phyloP scores from a whole-genome alignment of 1,140 invertebrate genomes.

The Cotesia typhae region DNA sequence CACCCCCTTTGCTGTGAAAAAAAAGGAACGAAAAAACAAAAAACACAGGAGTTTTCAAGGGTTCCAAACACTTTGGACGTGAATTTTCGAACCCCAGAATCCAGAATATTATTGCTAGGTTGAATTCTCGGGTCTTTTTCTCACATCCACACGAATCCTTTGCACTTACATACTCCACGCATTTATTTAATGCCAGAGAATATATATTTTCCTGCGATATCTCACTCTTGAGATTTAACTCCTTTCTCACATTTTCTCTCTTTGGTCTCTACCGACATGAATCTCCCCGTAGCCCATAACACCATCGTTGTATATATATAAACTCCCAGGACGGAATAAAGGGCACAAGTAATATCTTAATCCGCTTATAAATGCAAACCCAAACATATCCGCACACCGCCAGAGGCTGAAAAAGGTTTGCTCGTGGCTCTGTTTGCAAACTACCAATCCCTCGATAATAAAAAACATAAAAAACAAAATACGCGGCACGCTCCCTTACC shows the following conservation, averaged over 20 bases:
- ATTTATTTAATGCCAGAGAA: neutral
- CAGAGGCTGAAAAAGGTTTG: conserved; percentile 39
- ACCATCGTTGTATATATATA: neutral
- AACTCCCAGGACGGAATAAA: neutral
- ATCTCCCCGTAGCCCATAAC: neutral
- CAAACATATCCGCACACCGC: conserved; percentile 25
- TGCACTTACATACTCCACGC: neutral
- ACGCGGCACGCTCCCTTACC: conserved; percentile 14
- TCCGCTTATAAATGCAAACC: conserved; percentile 46
- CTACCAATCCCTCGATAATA: conserved; percentile 29
- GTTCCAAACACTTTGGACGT: conserved; percentile 42
- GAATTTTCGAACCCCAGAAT: conserved; percentile 40
- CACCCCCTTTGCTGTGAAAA: neutral
- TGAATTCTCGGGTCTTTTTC: neutral
- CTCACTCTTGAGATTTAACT: conserved; percentile 20
- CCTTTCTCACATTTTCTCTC: conserved; percentile 7
- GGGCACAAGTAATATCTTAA: conserved; percentile 49
- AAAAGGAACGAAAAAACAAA: too few relatives aligned
- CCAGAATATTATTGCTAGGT: neutral
- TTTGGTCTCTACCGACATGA: too few relatives aligned
- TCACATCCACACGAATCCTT: neutral
- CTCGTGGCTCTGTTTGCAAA: conserved; percentile 36
- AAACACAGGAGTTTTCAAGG: conserved; percentile 5
- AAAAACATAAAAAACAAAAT: conserved; percentile 17
- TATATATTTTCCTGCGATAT: neutral